These are phyloP conservation scores for Drosophila bocki DNA, from an alignment of 1,140 invertebrate species.

Conservation along the genomic window DNA sequence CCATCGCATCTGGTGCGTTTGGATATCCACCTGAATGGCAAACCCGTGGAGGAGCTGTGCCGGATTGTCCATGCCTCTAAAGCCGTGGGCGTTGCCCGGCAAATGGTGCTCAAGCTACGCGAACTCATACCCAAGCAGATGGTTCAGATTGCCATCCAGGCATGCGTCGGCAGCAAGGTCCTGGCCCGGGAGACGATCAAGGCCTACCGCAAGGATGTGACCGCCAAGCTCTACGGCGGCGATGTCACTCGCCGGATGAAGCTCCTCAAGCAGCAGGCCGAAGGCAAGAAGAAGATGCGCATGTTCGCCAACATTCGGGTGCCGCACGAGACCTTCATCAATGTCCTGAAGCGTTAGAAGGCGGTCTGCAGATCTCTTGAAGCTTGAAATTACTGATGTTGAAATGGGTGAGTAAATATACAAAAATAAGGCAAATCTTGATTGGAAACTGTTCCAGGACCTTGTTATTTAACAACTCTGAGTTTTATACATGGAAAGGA, in stretches of 20 bases:
- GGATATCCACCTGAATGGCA: constrained; percentile 92
- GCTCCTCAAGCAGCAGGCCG: constrained; percentile 94
- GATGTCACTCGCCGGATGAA: constrained; percentile 96
- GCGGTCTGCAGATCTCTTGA: background rate
- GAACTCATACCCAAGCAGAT: constrained; percentile 96
- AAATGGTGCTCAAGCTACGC: constrained; percentile 92
- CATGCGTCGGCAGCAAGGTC: constrained; percentile 92
- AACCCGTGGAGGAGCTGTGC: constrained; percentile 94
- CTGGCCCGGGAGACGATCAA: constrained; percentile 95
- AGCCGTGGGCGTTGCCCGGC: constrained; percentile 89
- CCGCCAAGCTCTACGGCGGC: constrained; percentile 96
- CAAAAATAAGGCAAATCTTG: constrained; percentile 4
- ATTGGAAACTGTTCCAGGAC: constrained; percentile 9
- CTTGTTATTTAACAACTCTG: background rate
- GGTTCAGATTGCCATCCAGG: constrained; percentile 95
- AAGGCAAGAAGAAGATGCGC: constrained; percentile 97
- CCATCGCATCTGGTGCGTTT: constrained; percentile 88
- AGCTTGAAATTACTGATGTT: background rate
- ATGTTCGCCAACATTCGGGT: constrained; percentile 95
- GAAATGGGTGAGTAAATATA: constrained; percentile 16
- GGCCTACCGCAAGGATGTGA: constrained; percentile 96
- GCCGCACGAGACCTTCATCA: constrained; percentile 97
- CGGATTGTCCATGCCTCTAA: constrained; percentile 92
- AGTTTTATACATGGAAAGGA: background rate
- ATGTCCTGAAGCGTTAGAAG: constrained; percentile 92